Percentiles rank a stretch among this genome's conserved stretches.
phyloP scores from a whole-genome alignment of 2,797 vertebrate genomes.

The Hippoglossus hippoglossus region DNA sequence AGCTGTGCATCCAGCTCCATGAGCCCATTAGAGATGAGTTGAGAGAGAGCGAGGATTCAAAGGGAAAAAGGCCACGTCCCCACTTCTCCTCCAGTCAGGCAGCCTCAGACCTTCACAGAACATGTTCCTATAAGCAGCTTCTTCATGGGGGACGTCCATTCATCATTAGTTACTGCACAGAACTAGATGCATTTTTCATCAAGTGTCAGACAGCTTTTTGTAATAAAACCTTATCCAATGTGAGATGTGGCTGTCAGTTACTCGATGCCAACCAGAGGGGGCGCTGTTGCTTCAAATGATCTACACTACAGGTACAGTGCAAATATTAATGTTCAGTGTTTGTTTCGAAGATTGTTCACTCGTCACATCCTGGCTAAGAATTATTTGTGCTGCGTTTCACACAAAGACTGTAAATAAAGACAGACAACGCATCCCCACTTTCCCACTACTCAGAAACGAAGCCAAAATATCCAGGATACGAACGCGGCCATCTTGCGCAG shows the following conservation, averaged over 20 bases:
- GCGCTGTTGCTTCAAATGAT: neutral
- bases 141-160: neutral
- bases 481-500: neutral
- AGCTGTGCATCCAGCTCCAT: slow-evolving; percentile 45
- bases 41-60: slow-evolving; percentile 61
- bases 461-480: too few species aligned
- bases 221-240: neutral
- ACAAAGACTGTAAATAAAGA: neutral
- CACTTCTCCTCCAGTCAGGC: slow-evolving; percentile 51
- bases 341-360: neutral
- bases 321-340: neutral
- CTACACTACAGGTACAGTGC: neutral
- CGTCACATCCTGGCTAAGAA: slow-evolving; percentile 2
- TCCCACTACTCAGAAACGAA: too few species aligned
- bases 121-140: slow-evolving; percentile 1
- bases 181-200: slow-evolving; percentile 1
- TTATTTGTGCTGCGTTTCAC: slow-evolving; percentile 1
- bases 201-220: slow-evolving; percentile 1
- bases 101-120: slow-evolving; percentile 37
- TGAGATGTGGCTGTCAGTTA: slow-evolving; percentile 3
- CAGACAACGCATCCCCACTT: too few species aligned
- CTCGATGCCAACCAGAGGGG: slow-evolving; percentile 21
- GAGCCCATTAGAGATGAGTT: slow-evolving; percentile 65
- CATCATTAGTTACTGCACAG: slow-evolving; percentile 37
- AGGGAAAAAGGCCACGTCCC: slow-evolving; percentile 44